phyloP scores from a whole-genome alignment of 2,113 vertebrate species.

The Gymnorhina tibicen region DNA sequence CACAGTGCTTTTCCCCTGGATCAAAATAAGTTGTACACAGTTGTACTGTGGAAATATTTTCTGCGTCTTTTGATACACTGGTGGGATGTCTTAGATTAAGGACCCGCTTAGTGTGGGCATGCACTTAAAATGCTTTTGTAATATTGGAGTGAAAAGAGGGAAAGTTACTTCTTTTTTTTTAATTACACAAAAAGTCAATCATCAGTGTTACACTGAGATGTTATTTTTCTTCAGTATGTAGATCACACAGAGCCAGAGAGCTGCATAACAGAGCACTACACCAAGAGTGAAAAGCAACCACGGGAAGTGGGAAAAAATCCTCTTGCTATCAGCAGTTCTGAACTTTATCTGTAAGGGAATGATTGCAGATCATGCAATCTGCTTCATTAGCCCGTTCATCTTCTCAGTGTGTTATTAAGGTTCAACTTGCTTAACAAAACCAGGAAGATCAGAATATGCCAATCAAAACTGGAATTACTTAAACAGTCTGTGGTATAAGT shows the following conservation, averaged over 20 bases:
- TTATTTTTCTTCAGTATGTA: background rate
- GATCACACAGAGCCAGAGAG: background rate
- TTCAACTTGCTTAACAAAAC: constrained; percentile 28
- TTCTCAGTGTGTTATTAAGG: background rate
- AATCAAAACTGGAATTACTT: background rate
- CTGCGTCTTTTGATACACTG: background rate
- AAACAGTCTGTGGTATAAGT: background rate
- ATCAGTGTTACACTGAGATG: background rate
- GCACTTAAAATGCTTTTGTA: background rate
- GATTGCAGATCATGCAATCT: background rate
- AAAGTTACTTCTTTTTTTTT: background rate
- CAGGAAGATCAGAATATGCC: constrained; percentile 19
- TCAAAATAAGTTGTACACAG: background rate
- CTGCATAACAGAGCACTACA: background rate
- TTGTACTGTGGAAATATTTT: background rate
- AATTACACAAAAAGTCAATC: background rate
- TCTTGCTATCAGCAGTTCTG: background rate
- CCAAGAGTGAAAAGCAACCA: background rate
- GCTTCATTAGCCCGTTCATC: constrained; percentile 17
- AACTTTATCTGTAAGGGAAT: background rate
- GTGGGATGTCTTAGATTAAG: background rate
- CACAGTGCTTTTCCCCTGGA: background rate
- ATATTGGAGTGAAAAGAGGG: background rate
- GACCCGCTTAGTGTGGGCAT: background rate
- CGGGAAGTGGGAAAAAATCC: background rate